Conservation (phyloP, 1,140 invertebrate species). For the Saxidomus purpurata region DNA sequence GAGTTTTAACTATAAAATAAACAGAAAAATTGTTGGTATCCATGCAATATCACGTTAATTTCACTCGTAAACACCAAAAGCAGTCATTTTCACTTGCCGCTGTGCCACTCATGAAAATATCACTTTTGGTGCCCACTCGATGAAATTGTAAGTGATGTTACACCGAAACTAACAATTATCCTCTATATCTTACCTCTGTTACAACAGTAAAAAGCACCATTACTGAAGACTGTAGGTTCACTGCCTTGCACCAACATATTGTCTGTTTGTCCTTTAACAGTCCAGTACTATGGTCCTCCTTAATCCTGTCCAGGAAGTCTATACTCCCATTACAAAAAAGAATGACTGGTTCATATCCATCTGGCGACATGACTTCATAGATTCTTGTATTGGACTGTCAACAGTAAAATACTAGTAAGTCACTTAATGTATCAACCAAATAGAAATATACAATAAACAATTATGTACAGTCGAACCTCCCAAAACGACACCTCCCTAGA, state of each 20-base stretch:
- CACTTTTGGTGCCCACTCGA: too few species aligned
- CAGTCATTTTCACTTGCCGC: too few species aligned
- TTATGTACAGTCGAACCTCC: too few species aligned
- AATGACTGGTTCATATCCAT: slow-evolving; percentile 25
- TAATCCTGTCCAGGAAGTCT: slow-evolving; percentile 17
- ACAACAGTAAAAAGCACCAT: slow-evolving; percentile 29
- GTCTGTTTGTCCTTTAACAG: neutral
- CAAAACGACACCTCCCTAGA: too few species aligned
- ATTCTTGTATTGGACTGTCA: slow-evolving; percentile 7
- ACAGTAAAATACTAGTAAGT: neutral
- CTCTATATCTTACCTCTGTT: neutral
- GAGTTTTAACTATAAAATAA: too few species aligned
- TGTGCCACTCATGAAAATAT: too few species aligned
- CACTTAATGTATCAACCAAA: neutral
- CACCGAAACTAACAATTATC: too few species aligned
- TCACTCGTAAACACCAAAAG: too few species aligned
- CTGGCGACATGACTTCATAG: slow-evolving; percentile 8
- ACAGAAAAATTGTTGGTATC: too few species aligned
- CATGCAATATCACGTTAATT: too few species aligned
- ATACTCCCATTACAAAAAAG: slow-evolving; percentile 29
- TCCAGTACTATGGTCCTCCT: slow-evolving; percentile 19
- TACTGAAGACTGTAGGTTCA: neutral
- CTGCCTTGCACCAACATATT: slow-evolving; percentile 28
- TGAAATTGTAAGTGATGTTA: too few species aligned
- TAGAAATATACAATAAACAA: too few species aligned